Evolutionary conservation across 1,140 invertebrate species (phyloP), one percentile per base, ranked within the genome.

Genomic region (Glomeris maerens): DNA sequence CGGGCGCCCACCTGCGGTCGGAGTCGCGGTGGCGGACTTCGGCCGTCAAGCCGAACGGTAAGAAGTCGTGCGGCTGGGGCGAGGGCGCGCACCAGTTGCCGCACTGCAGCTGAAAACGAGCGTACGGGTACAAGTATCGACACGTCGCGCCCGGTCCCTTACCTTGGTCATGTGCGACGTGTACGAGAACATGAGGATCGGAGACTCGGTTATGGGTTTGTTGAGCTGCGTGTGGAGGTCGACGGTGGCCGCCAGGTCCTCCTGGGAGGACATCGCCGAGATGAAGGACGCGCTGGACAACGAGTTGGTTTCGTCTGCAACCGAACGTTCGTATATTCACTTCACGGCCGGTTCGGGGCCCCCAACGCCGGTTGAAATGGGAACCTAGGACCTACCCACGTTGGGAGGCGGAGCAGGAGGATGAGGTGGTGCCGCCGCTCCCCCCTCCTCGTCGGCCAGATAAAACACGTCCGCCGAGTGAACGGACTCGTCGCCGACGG

Each of bases 191-290:
- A 96, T 91, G 0, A 97, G 69, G 22, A 96, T 66, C 0, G 91
- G 90, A 1, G 90, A 95, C 47, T 73, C 65, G 21, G 89, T 81
- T 51, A 96, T 95, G 0, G 89, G 84, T 59, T 90, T 86, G 63
- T 94, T 92, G 5, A 93, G 79, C 70, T 97, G 92, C 77, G 89
- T 88, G 60, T 94, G 87, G 3, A 96, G 70, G 73, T 96, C 92
- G 0, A 96, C 85, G 46, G 94, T 66, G 1, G 87, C 85, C n/a
- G n/a, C n/a, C 61, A 90, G 81, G 60, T 93, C 88, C 67, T 91
- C 86, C 64, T 92, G 87, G n/a, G 87, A 92, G 1, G 86, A 90
- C 49, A 90, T 77, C 2, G 90, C 90, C 0, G 88, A 93, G 47
- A 87, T 86, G 58, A 91, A 94, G 0, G 89, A 94, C 2, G 67